Evolutionary conservation across 1,140 invertebrate genomes (phyloP).

Genomic region (Mya arenaria): DNA sequence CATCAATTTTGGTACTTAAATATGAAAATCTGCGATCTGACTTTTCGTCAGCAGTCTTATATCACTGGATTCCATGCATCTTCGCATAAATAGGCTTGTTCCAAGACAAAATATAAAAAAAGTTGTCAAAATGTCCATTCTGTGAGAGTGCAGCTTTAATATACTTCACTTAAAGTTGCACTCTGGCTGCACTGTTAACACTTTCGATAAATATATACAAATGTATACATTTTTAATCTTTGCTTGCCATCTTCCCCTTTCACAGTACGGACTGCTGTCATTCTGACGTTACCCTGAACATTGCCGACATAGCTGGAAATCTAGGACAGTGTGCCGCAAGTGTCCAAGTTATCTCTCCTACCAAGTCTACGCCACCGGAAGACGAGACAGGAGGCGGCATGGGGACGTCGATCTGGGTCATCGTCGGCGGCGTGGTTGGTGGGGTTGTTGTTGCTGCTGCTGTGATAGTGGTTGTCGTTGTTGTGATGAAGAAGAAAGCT

Average conservation of each 20-base stretch:
- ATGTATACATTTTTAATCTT: neutral
- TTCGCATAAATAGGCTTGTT: neutral
- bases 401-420: neutral
- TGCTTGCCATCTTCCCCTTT: neutral
- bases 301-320: slow-evolving; percentile 18
- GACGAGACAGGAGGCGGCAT: neutral
- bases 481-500: neutral
- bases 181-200: neutral
- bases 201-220: neutral
- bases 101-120: neutral
- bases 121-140: neutral
- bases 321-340: slow-evolving; percentile 27
- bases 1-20: no score
- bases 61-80: no score
- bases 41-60: no score
- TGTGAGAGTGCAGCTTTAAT: neutral
- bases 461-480: neutral
- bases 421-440: neutral
- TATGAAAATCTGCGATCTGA: no score
- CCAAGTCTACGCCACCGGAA: neutral
- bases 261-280: slow-evolving; percentile 47
- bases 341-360: neutral
- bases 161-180: neutral
- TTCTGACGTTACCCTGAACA: slow-evolving; percentile 21
- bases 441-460: neutral